Conservation (phyloP, 2,113 vertebrate genomes). For the Apteryx owenii region DNA sequence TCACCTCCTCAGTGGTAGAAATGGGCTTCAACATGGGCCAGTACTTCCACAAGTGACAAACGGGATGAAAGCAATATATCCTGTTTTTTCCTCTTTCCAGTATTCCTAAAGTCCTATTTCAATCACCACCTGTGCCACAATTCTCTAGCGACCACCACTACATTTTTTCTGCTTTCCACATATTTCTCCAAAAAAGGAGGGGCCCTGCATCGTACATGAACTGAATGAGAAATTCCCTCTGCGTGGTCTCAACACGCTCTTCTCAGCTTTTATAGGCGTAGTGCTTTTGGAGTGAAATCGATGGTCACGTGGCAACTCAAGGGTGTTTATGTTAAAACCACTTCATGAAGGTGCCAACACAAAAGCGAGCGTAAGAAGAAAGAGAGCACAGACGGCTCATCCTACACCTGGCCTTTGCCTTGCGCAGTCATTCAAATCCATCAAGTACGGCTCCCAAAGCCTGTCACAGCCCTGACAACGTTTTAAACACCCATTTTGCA, state of each 20-base stretch:
- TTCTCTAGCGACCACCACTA: background rate
- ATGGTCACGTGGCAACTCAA: background rate
- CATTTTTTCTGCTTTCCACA: background rate
- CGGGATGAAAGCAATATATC: background rate
- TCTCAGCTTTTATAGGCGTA: background rate
- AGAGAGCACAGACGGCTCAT: background rate
- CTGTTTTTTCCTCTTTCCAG: background rate
- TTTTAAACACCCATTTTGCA: background rate
- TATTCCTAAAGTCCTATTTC: background rate
- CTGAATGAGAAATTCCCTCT: background rate
- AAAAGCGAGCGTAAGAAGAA: background rate
- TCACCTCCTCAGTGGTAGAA: fast-evolving
- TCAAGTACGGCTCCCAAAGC: background rate
- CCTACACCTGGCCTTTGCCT: background rate
- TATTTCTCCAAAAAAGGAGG: background rate
- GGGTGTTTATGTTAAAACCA: background rate
- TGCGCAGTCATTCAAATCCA: background rate
- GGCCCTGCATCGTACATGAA: background rate
- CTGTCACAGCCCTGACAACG: background rate
- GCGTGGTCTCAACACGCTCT: background rate
- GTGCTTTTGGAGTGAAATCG: background rate
- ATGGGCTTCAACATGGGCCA: fast-evolving
- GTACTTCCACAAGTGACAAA: background rate
- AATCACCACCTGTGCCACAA: background rate
- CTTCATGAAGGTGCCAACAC: fast-evolving